These are phyloP conservation scores for Lycodopsis pacificus DNA, from an alignment of 2,797 vertebrate genomes.

Conservation along the genomic window DNA sequence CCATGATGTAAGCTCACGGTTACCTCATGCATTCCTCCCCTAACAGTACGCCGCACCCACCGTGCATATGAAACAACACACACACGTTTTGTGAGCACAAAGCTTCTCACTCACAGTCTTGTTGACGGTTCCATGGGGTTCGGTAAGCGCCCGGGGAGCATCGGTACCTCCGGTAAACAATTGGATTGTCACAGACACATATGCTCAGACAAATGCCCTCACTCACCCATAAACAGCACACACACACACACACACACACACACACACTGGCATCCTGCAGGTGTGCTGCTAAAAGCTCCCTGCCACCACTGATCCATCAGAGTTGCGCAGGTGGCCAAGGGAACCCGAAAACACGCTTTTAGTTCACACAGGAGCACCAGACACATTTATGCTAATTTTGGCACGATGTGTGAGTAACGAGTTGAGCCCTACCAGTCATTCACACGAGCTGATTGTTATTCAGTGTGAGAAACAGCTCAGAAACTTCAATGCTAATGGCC, in stretches of 20 bases:
- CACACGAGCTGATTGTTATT: slow-evolving; percentile 68
- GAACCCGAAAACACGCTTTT: slow-evolving; percentile 62
- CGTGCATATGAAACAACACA: slow-evolving; percentile 3
- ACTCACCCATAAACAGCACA: slow-evolving; percentile 13
- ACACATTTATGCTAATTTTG: slow-evolving; percentile 66
- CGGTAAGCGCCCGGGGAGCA: slow-evolving; percentile 46
- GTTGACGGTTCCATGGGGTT: slow-evolving; percentile 57
- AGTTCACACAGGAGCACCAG: slow-evolving; percentile 72
- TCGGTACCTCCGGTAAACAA: slow-evolving; percentile 42
- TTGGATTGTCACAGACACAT: slow-evolving; percentile 41
- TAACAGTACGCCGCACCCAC: slow-evolving; percentile 13
- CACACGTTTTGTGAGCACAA: slow-evolving; percentile 41
- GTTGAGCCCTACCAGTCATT: slow-evolving; percentile 49
- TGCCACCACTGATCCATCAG: slow-evolving; percentile 77
- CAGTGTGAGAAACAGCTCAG: slow-evolving; percentile 65
- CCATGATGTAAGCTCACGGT: slow-evolving; percentile 76
- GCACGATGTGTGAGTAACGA: slow-evolving; percentile 40
- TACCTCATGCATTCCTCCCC: slow-evolving; percentile 74
- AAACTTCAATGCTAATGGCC: slow-evolving; percentile 55
- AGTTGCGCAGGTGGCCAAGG: slow-evolving; percentile 63
- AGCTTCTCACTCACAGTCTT: slow-evolving; percentile 17
- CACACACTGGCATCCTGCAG: slow-evolving; percentile 61
- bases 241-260: slow-evolving; percentile 8
- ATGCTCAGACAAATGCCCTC: slow-evolving; percentile 23
- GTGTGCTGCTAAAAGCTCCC: slow-evolving; percentile 64